Evolutionary conservation across 2,888 invertebrate genomes (phyloP).

Genomic region (Hydroisotoma schaefferi): DNA sequence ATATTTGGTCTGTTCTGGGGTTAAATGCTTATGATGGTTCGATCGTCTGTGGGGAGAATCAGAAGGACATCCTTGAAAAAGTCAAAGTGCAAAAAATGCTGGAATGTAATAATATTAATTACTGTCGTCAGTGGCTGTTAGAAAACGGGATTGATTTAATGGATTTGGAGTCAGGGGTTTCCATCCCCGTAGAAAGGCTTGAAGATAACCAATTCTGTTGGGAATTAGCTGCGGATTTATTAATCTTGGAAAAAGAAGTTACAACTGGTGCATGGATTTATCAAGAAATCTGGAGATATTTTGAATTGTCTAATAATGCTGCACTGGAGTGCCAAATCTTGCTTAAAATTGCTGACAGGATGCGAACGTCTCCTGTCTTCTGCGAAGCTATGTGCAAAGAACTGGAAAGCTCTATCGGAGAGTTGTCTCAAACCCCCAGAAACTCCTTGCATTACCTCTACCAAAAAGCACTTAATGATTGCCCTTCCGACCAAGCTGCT

Average conservation of each 20-base stretch:
- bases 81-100: conserved; percentile 21
- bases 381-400: too few species aligned
- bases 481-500: conserved; percentile 15
- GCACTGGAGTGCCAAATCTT: neutral
- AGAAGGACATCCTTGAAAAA: conserved; percentile 12
- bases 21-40: neutral
- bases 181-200: too few species aligned
- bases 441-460: conserved; percentile 5
- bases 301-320: too few species aligned
- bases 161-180: too few species aligned
- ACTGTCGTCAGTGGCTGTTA: conserved; percentile 25
- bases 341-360: neutral
- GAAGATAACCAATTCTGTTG: neutral
- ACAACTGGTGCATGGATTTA: conserved; percentile 6
- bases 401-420: too few species aligned
- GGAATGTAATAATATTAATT: conserved; percentile 22
- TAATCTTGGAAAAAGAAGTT: conserved; percentile 4
- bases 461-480: conserved; percentile 19
- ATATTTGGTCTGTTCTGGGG: neutral
- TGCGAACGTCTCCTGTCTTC: neutral
- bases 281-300: neutral
- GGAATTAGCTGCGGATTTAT: conserved; percentile 21
- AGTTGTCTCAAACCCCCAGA: too few species aligned
- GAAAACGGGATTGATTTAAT: conserved; percentile 22
- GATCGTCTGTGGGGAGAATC: too few species aligned